A percentile compares a stretch with the other conserved stretches of the same genome.
These are phyloP conservation scores for Eulemur albifrons DNA, from an alignment of 2,797 vertebrate species.

Conservation along the genomic window DNA sequence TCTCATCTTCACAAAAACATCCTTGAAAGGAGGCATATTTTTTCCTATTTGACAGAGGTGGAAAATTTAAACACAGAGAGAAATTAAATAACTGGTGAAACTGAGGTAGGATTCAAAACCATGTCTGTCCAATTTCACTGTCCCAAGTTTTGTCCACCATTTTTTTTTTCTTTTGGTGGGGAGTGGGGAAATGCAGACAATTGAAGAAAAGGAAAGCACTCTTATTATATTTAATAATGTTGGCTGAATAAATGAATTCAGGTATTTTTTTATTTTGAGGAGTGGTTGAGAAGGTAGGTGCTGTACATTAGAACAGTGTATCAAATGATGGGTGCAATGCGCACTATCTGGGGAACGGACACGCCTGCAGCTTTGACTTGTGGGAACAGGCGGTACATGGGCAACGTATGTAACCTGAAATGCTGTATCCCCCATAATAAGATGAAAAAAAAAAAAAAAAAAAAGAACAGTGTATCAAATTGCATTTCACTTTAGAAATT, in stretches of 20 bases:
- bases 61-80: not conserved
- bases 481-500: not conserved
- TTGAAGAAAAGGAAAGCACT: conserved; percentile 9
- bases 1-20: not conserved
- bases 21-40: not conserved
- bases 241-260: not conserved
- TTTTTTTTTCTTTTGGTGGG: not conserved
- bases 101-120: not conserved
- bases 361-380: too few relatives aligned
- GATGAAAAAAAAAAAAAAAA: too few relatives aligned
- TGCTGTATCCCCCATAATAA: too few relatives aligned
- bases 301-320: not conserved
- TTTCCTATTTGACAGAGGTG: not conserved
- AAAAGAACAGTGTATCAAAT: not conserved
- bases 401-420: too few relatives aligned
- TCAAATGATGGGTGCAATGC: not conserved
- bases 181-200: not conserved
- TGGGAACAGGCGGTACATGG: too few relatives aligned
- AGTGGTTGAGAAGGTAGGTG: not conserved
- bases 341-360: too few relatives aligned
- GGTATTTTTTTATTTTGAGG: not conserved
- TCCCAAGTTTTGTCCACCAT: not conserved
- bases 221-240: not conserved
- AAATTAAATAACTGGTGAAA: not conserved
- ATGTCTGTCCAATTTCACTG: not conserved